These are phyloP conservation scores for Diploscapter pachys DNA, from an alignment of 1,140 invertebrate species.

Conservation along the genomic window DNA sequence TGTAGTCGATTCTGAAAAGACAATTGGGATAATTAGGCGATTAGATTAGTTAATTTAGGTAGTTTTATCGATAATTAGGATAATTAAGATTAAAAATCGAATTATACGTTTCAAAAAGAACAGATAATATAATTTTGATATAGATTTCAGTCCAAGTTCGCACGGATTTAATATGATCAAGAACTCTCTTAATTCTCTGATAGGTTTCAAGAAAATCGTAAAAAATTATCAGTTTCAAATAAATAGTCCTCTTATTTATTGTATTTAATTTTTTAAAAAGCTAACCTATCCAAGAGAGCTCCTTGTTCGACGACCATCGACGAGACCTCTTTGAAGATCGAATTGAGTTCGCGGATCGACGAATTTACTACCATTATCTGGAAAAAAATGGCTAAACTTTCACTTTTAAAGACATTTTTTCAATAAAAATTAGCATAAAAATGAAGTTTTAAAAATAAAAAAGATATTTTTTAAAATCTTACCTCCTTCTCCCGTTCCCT, in stretches of 20 bases:
- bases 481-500: conserved; percentile 61
- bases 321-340: conserved; percentile 58
- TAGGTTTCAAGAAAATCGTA: too few species aligned
- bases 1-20: conserved; percentile 60
- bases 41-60: too few species aligned
- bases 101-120: too few species aligned
- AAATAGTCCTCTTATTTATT: too few species aligned
- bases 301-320: conserved; percentile 63
- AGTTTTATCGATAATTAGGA: too few species aligned
- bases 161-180: background rate
- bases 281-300: conserved; percentile 60
- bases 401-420: background rate
- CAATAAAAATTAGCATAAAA: conserved; percentile 48
- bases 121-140: background rate
- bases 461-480: too few species aligned
- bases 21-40: background rate
- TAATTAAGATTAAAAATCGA: too few species aligned
- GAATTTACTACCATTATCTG: conserved; percentile 36
- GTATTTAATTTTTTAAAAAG: background rate
- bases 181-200: too few species aligned
- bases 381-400: conserved; percentile 2
- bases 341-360: conserved; percentile 41
- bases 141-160: background rate
- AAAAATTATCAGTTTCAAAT: too few species aligned
- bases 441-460: conserved; percentile 52